These are phyloP conservation scores for Oxytorus armatus DNA, from an alignment of 2,888 invertebrate species.

Conservation along the genomic window DNA sequence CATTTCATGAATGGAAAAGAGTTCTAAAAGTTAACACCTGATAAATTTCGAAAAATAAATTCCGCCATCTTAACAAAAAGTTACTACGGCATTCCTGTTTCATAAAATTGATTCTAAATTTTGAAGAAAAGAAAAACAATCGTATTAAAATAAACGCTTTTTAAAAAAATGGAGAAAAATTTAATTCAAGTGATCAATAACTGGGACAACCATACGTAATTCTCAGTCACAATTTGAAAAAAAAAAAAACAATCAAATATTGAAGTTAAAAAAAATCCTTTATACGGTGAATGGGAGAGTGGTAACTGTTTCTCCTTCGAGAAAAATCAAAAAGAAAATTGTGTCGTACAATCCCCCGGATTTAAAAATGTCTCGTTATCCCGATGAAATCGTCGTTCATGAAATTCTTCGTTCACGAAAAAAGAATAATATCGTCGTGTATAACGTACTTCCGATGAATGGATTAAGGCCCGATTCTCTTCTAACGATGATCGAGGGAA, in stretches of 20 bases:
- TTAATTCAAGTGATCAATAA: too few species aligned
- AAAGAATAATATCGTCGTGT: background rate
- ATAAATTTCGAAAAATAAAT: too few species aligned
- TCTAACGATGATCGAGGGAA: slow-evolving; percentile 93
- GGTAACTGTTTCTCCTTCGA: slow-evolving; percentile 10
- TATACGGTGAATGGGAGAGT: slow-evolving; percentile 69
- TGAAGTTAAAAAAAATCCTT: slow-evolving; percentile 8
- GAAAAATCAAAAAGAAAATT: background rate
- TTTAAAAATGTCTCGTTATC: background rate
- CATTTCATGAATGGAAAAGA: too few species aligned
- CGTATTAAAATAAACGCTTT: too few species aligned
- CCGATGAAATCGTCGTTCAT: background rate
- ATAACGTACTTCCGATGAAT: slow-evolving; percentile 95
- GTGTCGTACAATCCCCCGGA: too few species aligned
- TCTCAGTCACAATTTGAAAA: background rate
- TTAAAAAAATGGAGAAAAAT: background rate
- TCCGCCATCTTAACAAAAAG: too few species aligned
- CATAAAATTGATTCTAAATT: too few species aligned
- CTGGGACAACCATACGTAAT: too few species aligned
- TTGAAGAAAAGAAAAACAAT: too few species aligned
- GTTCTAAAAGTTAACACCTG: too few species aligned
- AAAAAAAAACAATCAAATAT: background rate
- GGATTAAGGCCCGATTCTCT: slow-evolving; percentile 92
- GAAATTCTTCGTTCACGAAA: background rate
- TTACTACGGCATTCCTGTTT: too few species aligned